Base-by-base conservation (phyloP, 2,113 vertebrate genomes). In the Grammomys surdaster region DNA sequence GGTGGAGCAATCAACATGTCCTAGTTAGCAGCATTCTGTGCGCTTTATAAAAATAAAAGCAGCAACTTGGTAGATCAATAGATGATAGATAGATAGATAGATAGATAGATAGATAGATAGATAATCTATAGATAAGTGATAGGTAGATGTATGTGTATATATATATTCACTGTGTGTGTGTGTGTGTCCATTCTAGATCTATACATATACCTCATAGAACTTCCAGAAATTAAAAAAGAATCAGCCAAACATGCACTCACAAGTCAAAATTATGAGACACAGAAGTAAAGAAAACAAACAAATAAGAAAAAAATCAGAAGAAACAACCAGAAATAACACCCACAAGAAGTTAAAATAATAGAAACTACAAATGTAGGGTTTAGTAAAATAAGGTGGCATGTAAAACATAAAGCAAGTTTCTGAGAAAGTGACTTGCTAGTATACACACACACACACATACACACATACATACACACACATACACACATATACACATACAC, bases 201-300 rank as follows among this genome's bases (percentile, higher is more conserved):
- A 20, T 26, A 43, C 24, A 85, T 80, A 60, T 40, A 43, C 7
- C 60, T 80, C 76, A 80, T n/a, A 85, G 81, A 89, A 85, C 87
- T 88, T 63, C 72, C 46, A 24, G 22, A 77, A 77, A 73, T 67
- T 67, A 51, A 40, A 54, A 60, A 91, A 89, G 20, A 26, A 73
- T 40, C 72, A 73, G 20, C 72, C 36, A 40, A 73, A 69, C 24
- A 40, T 80, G 40, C 77, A 4, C 19, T 90, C 40, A 65, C 56
- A 90, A 70, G 26, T 88, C n/a, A 94, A 92, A 88, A 87, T 88
- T 85, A 89, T 84, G 46, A 90, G 46, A 65, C 31, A 92, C 10
- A 90, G 51, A 88, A 78, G n/a, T 88, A 92, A 90, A 82, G 54
- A 92, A 95, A 72, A 63, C 16, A 75, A 75, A 43, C 2, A 22